Evolutionary conservation across 2,797 vertebrate genomes (phyloP).

Genomic region (Liasis olivaceus): DNA sequence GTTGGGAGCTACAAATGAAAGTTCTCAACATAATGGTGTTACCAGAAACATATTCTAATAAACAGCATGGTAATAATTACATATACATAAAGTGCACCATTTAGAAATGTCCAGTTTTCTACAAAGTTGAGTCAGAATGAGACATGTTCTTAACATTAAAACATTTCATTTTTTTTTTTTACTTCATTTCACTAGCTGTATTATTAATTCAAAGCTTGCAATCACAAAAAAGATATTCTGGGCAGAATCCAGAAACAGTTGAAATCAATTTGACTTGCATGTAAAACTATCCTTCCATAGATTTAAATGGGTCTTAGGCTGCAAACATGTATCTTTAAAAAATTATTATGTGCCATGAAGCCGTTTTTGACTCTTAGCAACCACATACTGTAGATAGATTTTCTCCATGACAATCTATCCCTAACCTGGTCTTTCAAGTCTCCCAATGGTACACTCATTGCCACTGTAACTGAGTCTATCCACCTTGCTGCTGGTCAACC

Average conservation of each 20-base stretch:
- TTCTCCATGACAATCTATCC: background rate
- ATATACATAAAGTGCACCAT: background rate
- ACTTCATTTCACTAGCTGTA: background rate
- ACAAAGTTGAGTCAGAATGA: background rate
- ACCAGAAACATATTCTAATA: background rate
- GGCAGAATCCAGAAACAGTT: background rate
- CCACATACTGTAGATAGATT: background rate
- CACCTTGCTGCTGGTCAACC: background rate
- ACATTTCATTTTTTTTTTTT: background rate
- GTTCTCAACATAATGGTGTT: background rate
- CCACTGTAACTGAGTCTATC: background rate
- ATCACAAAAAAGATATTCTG: background rate
- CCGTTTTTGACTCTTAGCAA: background rate
- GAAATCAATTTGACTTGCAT: background rate
- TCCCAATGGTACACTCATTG: background rate
- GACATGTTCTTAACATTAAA: background rate
- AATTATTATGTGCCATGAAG: background rate
- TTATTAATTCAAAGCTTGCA: background rate
- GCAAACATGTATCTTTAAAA: background rate
- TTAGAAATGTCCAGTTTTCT: background rate
- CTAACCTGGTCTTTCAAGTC: background rate
- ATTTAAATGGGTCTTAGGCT: background rate
- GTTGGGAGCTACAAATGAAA: background rate
- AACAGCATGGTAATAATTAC: background rate
- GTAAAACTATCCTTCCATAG: background rate